phyloP scores from a whole-genome alignment of 2,113 vertebrate species.

The Pycnonotus jocosus region DNA sequence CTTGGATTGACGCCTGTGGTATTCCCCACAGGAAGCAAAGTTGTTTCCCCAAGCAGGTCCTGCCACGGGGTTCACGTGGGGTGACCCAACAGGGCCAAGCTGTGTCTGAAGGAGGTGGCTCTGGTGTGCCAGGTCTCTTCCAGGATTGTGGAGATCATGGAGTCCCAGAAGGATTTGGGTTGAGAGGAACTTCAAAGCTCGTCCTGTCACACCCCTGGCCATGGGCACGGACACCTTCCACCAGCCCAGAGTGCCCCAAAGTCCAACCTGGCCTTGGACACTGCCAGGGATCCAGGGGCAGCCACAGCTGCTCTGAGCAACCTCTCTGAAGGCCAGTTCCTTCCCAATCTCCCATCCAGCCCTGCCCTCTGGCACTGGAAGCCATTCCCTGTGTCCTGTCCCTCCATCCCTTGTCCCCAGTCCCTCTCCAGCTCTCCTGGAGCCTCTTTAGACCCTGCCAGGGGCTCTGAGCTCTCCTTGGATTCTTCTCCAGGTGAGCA shows the following conservation, averaged over 20 bases:
- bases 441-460: neutral
- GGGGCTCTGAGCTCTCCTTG: neutral
- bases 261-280: neutral
- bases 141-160: neutral
- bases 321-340: neutral
- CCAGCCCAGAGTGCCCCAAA: rapidly evolving
- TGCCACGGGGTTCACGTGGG: neutral
- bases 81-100: neutral
- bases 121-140: neutral
- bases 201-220: rapidly evolving
- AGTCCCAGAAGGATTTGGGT: neutral
- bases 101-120: neutral
- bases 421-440: neutral
- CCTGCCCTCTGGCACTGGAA: neutral
- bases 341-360: neutral
- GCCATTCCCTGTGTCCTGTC: neutral
- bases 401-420: neutral
- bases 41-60: neutral
- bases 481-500: neutral
- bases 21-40: neutral
- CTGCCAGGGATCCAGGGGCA: neutral
- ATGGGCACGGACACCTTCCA: neutral
- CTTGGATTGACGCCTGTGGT: neutral
- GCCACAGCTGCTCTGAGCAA: neutral
- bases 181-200: neutral